Evolutionary conservation across 2,113 vertebrate species (phyloP).

Genomic region (Taxidea taxus): DNA sequence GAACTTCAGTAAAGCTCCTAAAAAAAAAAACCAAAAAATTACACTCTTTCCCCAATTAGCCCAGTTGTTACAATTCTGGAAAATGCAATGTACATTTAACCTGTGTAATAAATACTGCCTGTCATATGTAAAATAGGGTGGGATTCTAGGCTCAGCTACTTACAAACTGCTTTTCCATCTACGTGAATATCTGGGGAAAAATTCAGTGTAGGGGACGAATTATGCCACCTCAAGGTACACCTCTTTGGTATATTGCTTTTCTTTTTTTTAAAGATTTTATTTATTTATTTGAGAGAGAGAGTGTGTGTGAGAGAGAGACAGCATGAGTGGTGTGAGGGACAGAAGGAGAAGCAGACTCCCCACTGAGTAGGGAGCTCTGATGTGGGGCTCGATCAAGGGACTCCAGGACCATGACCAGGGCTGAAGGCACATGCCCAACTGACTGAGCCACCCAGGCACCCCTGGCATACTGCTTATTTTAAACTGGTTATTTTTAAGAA

Average conservation of each 20-base stretch:
- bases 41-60: background rate
- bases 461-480: background rate
- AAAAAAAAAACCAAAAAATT: background rate
- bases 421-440: background rate
- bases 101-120: background rate
- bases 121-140: background rate
- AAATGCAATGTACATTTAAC: background rate
- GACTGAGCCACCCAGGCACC: background rate
- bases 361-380: background rate
- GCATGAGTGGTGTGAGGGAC: too few species aligned
- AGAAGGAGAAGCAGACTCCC: background rate
- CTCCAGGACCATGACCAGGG: background rate
- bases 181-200: background rate
- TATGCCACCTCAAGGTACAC: background rate
- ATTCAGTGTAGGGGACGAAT: background rate
- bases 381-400: background rate
- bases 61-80: background rate
- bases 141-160: background rate
- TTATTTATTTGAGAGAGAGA: background rate
- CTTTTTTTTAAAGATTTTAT: background rate
- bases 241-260: background rate
- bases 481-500: background rate
- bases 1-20: background rate
- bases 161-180: background rate
- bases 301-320: too few species aligned